phyloP scores from a whole-genome alignment of 2,797 vertebrate species.

The Neosilurus hyrtlii region DNA sequence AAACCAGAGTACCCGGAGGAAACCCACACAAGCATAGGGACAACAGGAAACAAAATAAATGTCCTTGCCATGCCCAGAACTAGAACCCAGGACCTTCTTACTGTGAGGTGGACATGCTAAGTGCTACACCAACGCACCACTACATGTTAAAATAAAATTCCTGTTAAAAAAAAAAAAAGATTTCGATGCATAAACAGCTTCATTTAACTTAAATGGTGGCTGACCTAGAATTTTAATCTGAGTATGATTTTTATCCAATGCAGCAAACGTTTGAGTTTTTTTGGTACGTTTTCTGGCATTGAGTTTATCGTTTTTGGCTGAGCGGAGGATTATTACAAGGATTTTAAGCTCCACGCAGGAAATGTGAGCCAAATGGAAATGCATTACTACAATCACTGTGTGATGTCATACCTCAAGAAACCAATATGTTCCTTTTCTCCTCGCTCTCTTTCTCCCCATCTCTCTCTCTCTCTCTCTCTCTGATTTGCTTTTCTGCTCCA shows the following conservation, averaged over 20 bases:
- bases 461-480: background rate
- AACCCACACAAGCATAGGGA: no score
- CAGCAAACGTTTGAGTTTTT: background rate
- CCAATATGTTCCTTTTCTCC: constrained; percentile 22
- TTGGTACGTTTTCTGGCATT: background rate
- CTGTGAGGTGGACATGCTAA: no score
- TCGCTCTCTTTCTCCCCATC: background rate
- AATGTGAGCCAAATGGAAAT: constrained; percentile 34
- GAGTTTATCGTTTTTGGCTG: background rate
- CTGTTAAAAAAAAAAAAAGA: background rate
- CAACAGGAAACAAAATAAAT: no score
- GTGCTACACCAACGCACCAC: no score
- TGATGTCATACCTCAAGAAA: constrained; percentile 55
- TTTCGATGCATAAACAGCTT: background rate
- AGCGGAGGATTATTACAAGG: background rate
- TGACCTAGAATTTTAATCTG: background rate
- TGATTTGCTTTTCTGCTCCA: constrained; percentile 19
- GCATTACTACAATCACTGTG: constrained; percentile 58
- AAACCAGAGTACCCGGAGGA: no score
- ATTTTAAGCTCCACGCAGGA: constrained; percentile 29
- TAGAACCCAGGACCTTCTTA: no score
- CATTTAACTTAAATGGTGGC: background rate
- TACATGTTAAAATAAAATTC: background rate
- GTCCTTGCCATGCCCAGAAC: no score
- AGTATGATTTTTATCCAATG: background rate